Base-by-base conservation (phyloP, 2,113 vertebrate genomes). In the Stictonetta naevosa region DNA sequence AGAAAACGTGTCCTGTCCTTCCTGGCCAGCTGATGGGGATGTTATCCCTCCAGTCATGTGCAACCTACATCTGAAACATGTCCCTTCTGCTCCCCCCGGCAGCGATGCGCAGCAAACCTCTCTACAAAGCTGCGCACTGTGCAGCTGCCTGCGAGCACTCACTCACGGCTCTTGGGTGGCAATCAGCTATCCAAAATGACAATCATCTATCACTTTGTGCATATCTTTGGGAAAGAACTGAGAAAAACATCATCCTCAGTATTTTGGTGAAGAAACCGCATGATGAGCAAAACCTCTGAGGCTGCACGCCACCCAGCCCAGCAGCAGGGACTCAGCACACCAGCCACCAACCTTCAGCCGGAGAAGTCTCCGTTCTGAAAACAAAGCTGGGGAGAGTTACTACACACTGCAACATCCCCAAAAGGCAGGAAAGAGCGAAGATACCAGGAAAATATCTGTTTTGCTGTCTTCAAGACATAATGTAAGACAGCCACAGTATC, bases 151-250 rank as follows among this genome's bases (percentile, higher is more conserved):
- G 77, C 1, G 0, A 89, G 53, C 28, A 2, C 59, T 46, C 76
- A 34, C 71, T 86, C 22, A 50, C 7, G 33, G 64, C 44, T 88
- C 59, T 59, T 72, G 79, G 88, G 19, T 13, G 80, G 83, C 83
- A 83, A 67, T 71, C 85, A 92, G 68, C 68, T 83, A 40, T 86
- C 85, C 62, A 83, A 90, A 88, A 59, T 60, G 88, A 93, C 73
- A 95, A 42, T 34, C 85, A 95, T 80, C 64, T 31, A 17, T 80
- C 88, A 59, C 69, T 90, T 48, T n/a, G 46, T n/a, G 75, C 2
- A 0, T 55, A 15, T 33, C 60, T 86, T 83, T 1, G 0, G 46
- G 73, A 52, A 36, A 74, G 67, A 88, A 50, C 67, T 67, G 90
- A 90, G 85, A 91, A 93, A 92, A 96, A 93, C 42, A 55, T 8